Evolutionary conservation across 2,797 vertebrate genomes (phyloP).

Genomic region (Parauchenoglanis ngamensis): DNA sequence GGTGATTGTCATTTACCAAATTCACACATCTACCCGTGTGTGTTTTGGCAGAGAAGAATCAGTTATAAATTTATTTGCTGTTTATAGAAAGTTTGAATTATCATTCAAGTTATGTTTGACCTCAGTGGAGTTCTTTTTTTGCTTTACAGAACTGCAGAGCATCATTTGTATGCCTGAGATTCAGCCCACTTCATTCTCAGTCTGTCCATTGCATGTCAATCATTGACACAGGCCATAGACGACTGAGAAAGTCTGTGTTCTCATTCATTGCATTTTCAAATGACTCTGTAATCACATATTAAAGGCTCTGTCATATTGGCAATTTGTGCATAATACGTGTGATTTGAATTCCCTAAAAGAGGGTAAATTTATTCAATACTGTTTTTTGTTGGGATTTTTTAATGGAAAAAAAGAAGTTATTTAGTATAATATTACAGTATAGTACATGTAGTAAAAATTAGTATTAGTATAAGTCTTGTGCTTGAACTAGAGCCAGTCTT

Average conservation of each 20-base stretch:
- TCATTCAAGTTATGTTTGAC: slow-evolving; percentile 43
- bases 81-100: slow-evolving; percentile 38
- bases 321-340: slow-evolving; percentile 42
- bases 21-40: not conserved
- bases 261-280: slow-evolving; percentile 46
- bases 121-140: slow-evolving; percentile 15
- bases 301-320: slow-evolving; percentile 47
- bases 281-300: slow-evolving; percentile 46
- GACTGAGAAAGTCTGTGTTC: slow-evolving; percentile 44
- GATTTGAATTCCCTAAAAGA: slow-evolving; percentile 32
- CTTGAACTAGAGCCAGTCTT: not conserved
- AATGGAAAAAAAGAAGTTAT: not conserved
- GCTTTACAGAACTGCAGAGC: slow-evolving; percentile 2
- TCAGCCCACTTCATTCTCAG: slow-evolving; percentile 34
- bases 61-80: slow-evolving; percentile 15
- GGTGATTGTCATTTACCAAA: not conserved
- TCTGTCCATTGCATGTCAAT: slow-evolving; percentile 46
- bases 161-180: slow-evolving; percentile 43
- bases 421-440: too few species aligned
- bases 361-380: slow-evolving; percentile 28
- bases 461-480: not conserved
- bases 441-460: not conserved
- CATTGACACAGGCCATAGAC: slow-evolving; percentile 28
- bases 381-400: not conserved
- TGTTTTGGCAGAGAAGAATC: slow-evolving; percentile 4